phyloP scores from a whole-genome alignment of 2,888 invertebrate genomes.

The Neocrepidodera transversa region DNA sequence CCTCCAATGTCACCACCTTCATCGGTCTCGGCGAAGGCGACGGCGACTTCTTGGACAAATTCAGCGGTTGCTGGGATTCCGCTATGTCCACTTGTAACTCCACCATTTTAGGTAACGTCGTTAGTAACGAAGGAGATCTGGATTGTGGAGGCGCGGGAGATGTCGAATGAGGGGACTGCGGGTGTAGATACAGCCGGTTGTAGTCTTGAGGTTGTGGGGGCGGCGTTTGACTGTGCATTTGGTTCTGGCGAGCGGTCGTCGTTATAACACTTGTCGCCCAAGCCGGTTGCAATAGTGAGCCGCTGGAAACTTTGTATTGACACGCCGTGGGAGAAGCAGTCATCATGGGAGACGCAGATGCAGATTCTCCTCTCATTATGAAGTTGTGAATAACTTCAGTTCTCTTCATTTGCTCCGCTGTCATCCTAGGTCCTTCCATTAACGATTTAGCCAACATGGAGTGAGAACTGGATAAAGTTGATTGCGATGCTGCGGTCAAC shows the following conservation, averaged over 20 bases:
- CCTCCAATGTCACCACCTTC: slow-evolving; percentile 58
- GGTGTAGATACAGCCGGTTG: slow-evolving; percentile 56
- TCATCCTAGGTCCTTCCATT: slow-evolving; percentile 94
- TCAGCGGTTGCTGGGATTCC: slow-evolving; percentile 82
- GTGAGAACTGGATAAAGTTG: slow-evolving; percentile 83
- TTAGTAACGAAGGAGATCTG: slow-evolving; percentile 57
- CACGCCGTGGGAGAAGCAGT: slow-evolving; percentile 63
- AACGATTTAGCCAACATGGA: slow-evolving; percentile 88
- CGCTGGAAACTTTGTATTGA: slow-evolving; percentile 52
- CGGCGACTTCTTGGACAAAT: slow-evolving; percentile 86
- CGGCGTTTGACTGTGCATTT: slow-evolving; percentile 55
- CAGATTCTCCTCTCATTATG: slow-evolving; percentile 76
- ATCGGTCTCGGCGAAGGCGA: slow-evolving; percentile 75
- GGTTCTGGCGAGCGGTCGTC: slow-evolving; percentile 63
- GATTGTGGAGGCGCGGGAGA: slow-evolving; percentile 57
- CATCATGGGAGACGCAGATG: slow-evolving; percentile 62
- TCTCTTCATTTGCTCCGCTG: slow-evolving; percentile 89
- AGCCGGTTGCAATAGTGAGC: slow-evolving; percentile 56
- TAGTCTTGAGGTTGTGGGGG: slow-evolving; percentile 60
- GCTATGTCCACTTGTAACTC: slow-evolving; percentile 86
- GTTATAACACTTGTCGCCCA: slow-evolving; percentile 69
- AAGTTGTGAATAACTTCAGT: slow-evolving; percentile 92
- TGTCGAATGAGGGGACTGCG: slow-evolving; percentile 60
- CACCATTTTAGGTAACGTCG: slow-evolving; percentile 64
- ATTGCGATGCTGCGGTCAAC: slow-evolving; percentile 57